These are phyloP conservation scores for Danaus melanippus DNA, from an alignment of 1,140 invertebrate genomes.

Conservation along the genomic window DNA sequence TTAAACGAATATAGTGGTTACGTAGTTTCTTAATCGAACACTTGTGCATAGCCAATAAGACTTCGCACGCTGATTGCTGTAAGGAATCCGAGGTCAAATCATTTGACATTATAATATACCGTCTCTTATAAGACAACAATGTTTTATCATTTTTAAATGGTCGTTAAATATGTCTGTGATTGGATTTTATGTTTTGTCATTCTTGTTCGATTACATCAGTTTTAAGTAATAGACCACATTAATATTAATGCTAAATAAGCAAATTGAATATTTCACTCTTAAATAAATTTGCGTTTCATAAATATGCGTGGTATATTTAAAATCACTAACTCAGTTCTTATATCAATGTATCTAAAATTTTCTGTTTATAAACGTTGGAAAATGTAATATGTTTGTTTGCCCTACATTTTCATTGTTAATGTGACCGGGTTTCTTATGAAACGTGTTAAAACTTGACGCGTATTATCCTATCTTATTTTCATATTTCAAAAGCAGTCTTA, in stretches of 20 bases:
- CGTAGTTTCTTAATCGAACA: slow-evolving; percentile 50
- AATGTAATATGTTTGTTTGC: too few species aligned
- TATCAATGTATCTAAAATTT: too few species aligned
- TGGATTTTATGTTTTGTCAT: too few species aligned
- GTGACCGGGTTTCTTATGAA: slow-evolving; percentile 12
- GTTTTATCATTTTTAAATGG: slow-evolving; percentile 10
- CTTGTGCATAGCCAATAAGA: slow-evolving; percentile 57
- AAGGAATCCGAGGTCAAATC: slow-evolving; percentile 59
- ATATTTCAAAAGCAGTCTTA: slow-evolving; percentile 44
- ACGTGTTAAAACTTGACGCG: slow-evolving; percentile 9
- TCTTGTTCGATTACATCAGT: too few species aligned
- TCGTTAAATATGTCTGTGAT: background rate
- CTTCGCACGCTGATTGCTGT: slow-evolving; percentile 66
- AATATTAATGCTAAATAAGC: background rate
- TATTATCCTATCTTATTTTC: slow-evolving; percentile 30
- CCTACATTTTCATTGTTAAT: background rate
- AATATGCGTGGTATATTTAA: background rate
- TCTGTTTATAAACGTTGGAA: too few species aligned
- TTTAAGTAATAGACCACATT: too few species aligned
- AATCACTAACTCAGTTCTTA: too few species aligned
- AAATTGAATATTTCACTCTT: background rate
- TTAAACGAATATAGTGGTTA: slow-evolving; percentile 29
- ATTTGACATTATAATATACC: slow-evolving; percentile 41
- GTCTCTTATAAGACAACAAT: slow-evolving; percentile 18
- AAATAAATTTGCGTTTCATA: too few species aligned